phyloP scores from a whole-genome alignment of 2,888 invertebrate species.

The Oeneis ivallda region DNA sequence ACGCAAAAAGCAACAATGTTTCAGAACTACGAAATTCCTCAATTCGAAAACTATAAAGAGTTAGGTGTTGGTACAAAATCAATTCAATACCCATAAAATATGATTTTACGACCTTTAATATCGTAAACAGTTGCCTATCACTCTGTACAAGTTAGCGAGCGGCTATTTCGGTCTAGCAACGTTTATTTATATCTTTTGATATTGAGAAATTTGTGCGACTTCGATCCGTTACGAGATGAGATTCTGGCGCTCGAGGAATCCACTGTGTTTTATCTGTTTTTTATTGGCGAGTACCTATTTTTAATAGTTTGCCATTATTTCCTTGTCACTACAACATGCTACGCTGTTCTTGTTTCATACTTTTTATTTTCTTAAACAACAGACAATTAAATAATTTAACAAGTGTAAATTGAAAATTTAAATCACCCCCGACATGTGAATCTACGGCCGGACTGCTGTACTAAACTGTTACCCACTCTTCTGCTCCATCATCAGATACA shows the following conservation, averaged over 20 bases:
- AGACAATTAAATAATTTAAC: no score
- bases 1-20: slow-evolving; percentile 4
- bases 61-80: slow-evolving; percentile 15
- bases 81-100: slow-evolving; percentile 57
- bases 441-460: no score
- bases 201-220: slow-evolving; percentile 38
- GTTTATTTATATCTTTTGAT: slow-evolving; percentile 39
- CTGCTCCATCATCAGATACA: no score
- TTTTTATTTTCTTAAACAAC: no score
- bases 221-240: slow-evolving; percentile 30
- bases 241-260: slow-evolving; percentile 41
- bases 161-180: slow-evolving; percentile 45
- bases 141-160: slow-evolving; percentile 45
- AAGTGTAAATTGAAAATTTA: no score
- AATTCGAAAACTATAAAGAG: slow-evolving; percentile 16
- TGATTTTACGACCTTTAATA: slow-evolving; percentile 51
- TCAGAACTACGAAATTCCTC: slow-evolving; percentile 16
- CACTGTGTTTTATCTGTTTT: slow-evolving; percentile 46
- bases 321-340: not conserved
- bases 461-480: no score
- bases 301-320: slow-evolving; percentile 21
- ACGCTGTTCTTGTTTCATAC: no score
- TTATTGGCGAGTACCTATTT: slow-evolving; percentile 52
- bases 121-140: slow-evolving; percentile 54
- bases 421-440: no score